Base-by-base conservation (phyloP, 1,140 invertebrate species). In the Drosophila ogumai region DNA sequence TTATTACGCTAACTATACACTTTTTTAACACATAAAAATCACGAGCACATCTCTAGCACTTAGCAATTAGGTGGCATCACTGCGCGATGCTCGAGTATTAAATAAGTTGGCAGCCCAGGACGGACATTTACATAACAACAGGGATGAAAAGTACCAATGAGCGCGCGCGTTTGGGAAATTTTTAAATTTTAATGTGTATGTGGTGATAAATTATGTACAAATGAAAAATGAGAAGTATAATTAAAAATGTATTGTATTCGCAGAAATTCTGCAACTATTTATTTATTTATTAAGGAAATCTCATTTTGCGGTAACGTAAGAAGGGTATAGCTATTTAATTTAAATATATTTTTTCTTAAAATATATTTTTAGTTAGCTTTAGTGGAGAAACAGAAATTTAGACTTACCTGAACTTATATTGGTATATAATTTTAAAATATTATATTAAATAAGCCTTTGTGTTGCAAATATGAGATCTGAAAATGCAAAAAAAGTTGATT, bases 71-170 rank as follows among this genome's bases (percentile, higher is more conserved):
- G 43, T 75, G 72, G 71, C 69, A 74, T 22, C 58, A n/a, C 56
- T 72, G 17, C 13, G 28, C 15, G 59, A 19, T 28, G 55, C 19
- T 2, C 31, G 9, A 17, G 32, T 52, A 63, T 44, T 25, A 36
- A 71, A 44, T 25, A 7, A 86, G 57, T 77, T 52, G 57, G 28
- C 57, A 50, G 8, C 43, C 47, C 19, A 50, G 49, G 64, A 28
- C 32, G 52, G 59, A 13, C 19, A 65, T 65, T 68, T 65, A 34
- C 28, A 50, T 63, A 75, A 38, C 22, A 13, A 47, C 47, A 73
- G 71, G 67, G 54, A 67, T 63, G 28, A 46, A 46, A 46, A 56
- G 61, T 49, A 82, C 71, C 64, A 61, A 61, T 41, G 9, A 9
- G 28, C 50, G 22, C 41, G 61, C 75, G 66, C 71, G 63, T 7